Evolutionary conservation across 2,888 invertebrate species (phyloP).

Genomic region (Sesia apiformis): DNA sequence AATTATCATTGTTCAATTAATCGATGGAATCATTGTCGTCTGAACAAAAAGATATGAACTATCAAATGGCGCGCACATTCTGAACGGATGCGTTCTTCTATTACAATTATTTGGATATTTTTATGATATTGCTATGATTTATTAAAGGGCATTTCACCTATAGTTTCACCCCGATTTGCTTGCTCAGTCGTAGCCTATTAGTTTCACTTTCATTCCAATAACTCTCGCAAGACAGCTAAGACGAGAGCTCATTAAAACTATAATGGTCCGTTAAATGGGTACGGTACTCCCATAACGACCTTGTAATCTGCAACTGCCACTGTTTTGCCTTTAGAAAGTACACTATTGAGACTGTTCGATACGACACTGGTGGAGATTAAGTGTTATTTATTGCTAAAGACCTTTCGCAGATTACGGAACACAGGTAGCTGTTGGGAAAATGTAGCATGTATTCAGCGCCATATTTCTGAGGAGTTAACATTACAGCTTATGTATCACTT

Average conservation of each 20-base stretch:
- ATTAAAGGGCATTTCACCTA: too few relatives aligned
- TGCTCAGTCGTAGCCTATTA: slow-evolving; percentile 36
- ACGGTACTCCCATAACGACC: slow-evolving; percentile 5
- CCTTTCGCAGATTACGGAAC: slow-evolving; percentile 7
- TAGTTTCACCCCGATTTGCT: slow-evolving; percentile 18
- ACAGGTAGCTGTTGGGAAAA: slow-evolving; percentile 1
- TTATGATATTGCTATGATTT: too few relatives aligned
- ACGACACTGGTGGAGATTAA: slow-evolving; percentile 12
- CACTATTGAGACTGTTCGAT: slow-evolving; percentile 10
- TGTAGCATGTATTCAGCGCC: not conserved
- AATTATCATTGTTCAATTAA: too few relatives aligned
- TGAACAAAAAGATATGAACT: too few relatives aligned
- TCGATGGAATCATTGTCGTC: too few relatives aligned
- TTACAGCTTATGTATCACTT: too few relatives aligned
- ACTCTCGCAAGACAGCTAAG: slow-evolving; percentile 18
- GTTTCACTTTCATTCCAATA: slow-evolving; percentile 65
- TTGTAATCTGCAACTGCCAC: slow-evolving; percentile 9
- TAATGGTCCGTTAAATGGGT: slow-evolving; percentile 27
- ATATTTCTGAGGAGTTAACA: too few relatives aligned
- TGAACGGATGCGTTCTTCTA: too few relatives aligned
- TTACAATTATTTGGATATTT: too few relatives aligned
- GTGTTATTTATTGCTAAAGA: slow-evolving; percentile 17
- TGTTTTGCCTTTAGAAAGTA: slow-evolving; percentile 14
- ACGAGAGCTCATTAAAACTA: slow-evolving; percentile 25
- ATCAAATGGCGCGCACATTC: too few relatives aligned